Evolutionary conservation across 2,113 vertebrate genomes (phyloP), one percentile per base, ranked within the genome.

Genomic region (Rhea americana): DNA sequence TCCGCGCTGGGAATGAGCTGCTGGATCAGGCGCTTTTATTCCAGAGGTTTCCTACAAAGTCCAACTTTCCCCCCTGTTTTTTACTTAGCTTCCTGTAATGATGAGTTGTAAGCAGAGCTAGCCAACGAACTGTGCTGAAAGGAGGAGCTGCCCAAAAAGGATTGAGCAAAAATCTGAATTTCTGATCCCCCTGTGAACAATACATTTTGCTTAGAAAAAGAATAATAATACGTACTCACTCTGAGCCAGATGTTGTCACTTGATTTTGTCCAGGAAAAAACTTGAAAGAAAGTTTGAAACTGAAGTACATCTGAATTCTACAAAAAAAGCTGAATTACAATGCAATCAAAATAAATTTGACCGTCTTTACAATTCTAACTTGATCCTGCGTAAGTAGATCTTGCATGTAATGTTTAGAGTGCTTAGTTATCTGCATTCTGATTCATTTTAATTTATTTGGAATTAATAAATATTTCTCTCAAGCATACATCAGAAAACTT

Each of bases 131-230:
- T 78, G 67, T 47, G 62, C 82, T 88, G 48, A 78, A 93, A 93
- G 28, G 85, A 61, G 62, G 81, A 82, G 83, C 62, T 58, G 91
- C 94, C 95, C 94, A 95, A 86, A 90, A 95, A 58, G 4, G 37
- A 89, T 93, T 96, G 94, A 94, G 96, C 77, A 94, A 95, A 94
- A 90, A 78, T 65, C 70, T 86, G n/a, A 71, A 83, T 85, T 85
- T 94, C 74, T 0, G 51, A 90, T 95, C 77, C 93, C 90, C 94
- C 51, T 86, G 87, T 95, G 95, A 81, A 92, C 94, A 92, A 95
- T 93, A 84, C 55, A 79, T 94, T 94, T 94, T 94, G 89, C 63
- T 95, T 72, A 70, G 80, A 84, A 79, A 63, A 83, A 93, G 91
- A 95, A 82, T 62, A 93, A 89, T 70, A 93, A 84, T 53, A 53